Conservation (phyloP, 2,888 invertebrate genomes). For the Pandemis cinnamomeana region DNA sequence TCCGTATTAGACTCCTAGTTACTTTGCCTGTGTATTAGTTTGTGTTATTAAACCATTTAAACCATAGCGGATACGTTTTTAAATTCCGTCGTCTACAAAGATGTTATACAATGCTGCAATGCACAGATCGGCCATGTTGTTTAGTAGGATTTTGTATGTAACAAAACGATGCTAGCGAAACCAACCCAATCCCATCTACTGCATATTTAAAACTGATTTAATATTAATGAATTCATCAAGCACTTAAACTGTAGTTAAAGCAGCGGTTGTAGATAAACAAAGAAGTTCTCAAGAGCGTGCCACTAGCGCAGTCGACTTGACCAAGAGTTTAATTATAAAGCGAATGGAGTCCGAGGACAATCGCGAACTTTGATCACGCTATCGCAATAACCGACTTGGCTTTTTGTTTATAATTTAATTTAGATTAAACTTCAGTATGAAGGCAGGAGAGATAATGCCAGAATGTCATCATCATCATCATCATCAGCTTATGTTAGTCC, state of each 20-base stretch:
- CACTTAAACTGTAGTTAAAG: constrained; percentile 67
- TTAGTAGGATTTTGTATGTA: too few relatives aligned
- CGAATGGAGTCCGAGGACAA: constrained; percentile 71
- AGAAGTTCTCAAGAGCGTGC: constrained; percentile 64
- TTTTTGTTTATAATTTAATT: constrained; percentile 23
- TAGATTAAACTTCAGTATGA: constrained; percentile 3
- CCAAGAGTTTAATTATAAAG: constrained; percentile 81
- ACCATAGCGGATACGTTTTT: too few relatives aligned
- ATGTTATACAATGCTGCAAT: too few relatives aligned
- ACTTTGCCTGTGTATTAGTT: too few relatives aligned
- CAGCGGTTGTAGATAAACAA: constrained; percentile 71
- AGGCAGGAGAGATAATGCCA: not conserved
- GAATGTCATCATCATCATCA: too few relatives aligned
- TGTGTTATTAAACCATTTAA: too few relatives aligned
- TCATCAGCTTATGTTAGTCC: too few relatives aligned
- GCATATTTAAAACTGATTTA: constrained; percentile 16
- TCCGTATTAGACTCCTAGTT: too few relatives aligned
- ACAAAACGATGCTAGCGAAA: too few relatives aligned
- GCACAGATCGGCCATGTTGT: too few relatives aligned
- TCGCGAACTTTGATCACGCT: constrained; percentile 69
- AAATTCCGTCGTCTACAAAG: too few relatives aligned
- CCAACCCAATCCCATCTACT: not conserved
- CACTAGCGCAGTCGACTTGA: constrained; percentile 73
- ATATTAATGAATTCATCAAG: constrained; percentile 57
- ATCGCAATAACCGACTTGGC: constrained; percentile 54